These are phyloP conservation scores for Globia sparganii DNA, from an alignment of 2,888 invertebrate genomes.

Conservation along the genomic window DNA sequence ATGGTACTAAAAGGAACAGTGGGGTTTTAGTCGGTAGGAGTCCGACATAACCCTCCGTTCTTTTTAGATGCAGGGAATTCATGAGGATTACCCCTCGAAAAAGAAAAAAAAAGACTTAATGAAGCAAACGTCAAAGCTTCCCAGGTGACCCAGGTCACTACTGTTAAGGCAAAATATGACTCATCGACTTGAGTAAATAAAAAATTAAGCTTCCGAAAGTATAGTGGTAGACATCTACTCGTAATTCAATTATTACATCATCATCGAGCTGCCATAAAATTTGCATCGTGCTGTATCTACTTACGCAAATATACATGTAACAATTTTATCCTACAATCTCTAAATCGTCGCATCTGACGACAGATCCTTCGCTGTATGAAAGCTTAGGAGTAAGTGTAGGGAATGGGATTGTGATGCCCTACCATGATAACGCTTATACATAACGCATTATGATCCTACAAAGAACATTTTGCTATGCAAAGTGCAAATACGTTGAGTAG, in stretches of 20 bases:
- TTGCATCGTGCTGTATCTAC: background rate
- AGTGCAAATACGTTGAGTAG: constrained; percentile 13
- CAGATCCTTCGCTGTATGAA: background rate
- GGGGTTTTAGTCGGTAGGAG: no score
- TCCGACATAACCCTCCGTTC: no score
- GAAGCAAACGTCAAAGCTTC: background rate
- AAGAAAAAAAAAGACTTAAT: background rate
- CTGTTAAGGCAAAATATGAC: background rate
- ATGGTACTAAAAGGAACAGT: no score
- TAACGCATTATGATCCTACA: constrained; percentile 1
- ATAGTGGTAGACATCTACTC: no score
- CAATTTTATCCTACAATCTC: constrained; percentile 13
- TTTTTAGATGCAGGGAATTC: no score
- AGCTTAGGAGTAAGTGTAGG: constrained; percentile 26
- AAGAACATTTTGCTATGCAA: background rate
- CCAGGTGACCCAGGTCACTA: no score
- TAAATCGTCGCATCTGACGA: constrained; percentile 4
- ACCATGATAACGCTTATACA: constrained; percentile 32
- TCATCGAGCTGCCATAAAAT: no score
- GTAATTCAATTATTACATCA: background rate
- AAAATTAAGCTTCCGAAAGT: background rate
- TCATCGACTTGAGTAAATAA: background rate
- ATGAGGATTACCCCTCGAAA: no score
- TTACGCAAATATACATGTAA: background rate
- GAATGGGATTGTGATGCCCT: constrained; percentile 52